Base-by-base conservation (phyloP, 2,888 invertebrate species). In the Cartodere bifasciata region DNA sequence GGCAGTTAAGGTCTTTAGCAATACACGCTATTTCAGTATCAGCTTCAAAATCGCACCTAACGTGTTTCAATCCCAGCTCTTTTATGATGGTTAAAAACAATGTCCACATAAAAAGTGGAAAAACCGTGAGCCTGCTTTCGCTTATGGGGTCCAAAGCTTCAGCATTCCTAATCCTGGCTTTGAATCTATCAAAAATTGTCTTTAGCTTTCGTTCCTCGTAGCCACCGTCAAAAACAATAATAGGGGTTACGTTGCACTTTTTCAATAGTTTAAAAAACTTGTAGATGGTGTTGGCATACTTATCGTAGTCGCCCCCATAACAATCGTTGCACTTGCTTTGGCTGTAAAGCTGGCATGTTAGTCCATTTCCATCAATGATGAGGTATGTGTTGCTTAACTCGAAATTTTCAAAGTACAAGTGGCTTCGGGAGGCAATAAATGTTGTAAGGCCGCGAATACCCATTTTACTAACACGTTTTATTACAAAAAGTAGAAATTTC, bases 281-380 rank as follows among this genome's bases (percentile, higher is more conserved):
- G 21, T 64, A 59, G 0, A 81, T 65, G 10, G 64, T 63, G 5
- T 69, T 57, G n/a, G 73, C 75, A 53, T 72, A 84, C 39, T 72
- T 72, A 47, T 86, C 83, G 49, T 87, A 87, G 53, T 90, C 87
- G 1, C 88, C 88, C 2, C 87, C 87, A 53, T 86, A 88, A 3
- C 78, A 76, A 26, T 77, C 75, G 45, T 70, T 68, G 36, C 68
- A 68, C 39, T 67, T 67, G 30, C 74, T 65, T 14, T 70, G 58
- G 41, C 65, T 65, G 49, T 82, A 86, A 2, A 87, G 52, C 46
- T 78, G 75, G 14, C 73, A 75, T 23, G 75, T 73, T 28, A 88
- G 53, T 50, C 77, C 79, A 49, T 79, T 75, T 1, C 88, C 90
- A 58, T 90, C 90, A 24, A 90, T 73, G 2, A 88, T 71, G 10